Evolutionary conservation across 2,113 vertebrate genomes (phyloP).

Genomic region (Eupsittula cactorum): DNA sequence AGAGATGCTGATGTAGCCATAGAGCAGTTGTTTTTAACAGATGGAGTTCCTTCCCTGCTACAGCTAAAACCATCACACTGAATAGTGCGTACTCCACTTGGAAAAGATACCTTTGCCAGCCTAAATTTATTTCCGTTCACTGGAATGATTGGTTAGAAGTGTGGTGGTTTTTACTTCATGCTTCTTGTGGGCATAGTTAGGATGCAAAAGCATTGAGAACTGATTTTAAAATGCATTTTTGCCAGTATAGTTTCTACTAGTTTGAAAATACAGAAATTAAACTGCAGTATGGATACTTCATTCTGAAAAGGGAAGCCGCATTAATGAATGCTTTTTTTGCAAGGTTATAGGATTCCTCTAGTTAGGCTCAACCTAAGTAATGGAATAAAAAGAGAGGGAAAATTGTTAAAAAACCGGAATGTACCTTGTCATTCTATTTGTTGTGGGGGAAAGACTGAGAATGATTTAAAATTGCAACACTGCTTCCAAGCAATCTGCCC

Average conservation of each 20-base stretch:
- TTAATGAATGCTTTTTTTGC: neutral
- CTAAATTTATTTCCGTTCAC: neutral
- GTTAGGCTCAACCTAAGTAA: neutral
- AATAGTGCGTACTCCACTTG: neutral
- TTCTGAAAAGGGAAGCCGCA: neutral
- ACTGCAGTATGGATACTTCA: neutral
- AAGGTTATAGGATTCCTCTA: neutral
- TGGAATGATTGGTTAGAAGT: neutral
- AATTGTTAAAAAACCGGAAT: neutral
- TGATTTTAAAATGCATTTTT: neutral
- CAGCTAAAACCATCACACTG: neutral
- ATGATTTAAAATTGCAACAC: neutral
- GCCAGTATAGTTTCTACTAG: neutral
- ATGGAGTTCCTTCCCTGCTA: neutral
- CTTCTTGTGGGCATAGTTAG: neutral
- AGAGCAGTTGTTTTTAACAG: neutral
- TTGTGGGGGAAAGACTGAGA: neutral
- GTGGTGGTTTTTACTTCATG: neutral
- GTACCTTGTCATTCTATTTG: neutral
- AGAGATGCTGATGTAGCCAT: neutral
- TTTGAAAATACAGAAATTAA: neutral
- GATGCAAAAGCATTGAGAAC: neutral
- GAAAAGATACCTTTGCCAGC: neutral
- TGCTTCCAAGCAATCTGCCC: neutral
- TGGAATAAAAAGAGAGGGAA: neutral